Evolutionary conservation across 2,113 vertebrate genomes (phyloP).

Genomic region (Phylloscopus trochilus): DNA sequence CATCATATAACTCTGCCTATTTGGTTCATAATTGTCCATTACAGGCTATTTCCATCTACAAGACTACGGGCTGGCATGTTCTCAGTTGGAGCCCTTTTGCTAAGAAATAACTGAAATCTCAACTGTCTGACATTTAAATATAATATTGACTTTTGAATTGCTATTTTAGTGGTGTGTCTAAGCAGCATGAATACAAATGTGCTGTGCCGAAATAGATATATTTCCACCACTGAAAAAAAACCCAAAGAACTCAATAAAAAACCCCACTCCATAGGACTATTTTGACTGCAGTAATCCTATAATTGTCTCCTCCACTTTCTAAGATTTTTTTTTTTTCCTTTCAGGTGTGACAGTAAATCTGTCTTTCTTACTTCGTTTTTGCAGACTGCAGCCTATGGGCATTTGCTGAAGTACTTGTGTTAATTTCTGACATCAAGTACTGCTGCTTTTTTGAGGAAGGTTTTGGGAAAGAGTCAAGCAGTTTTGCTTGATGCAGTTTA

Average conservation of each 20-base stretch:
- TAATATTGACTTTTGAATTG: conserved; percentile 8
- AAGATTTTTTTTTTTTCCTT: neutral
- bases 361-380: neutral
- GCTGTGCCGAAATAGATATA: neutral
- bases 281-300: neutral
- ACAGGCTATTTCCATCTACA: neutral
- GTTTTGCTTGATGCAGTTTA: neutral
- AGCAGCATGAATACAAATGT: neutral
- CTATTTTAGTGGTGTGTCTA: neutral
- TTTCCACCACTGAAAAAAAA: neutral
- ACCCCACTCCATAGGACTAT: rapidly evolving
- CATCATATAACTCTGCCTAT: neutral
- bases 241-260: neutral
- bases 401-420: neutral
- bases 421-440: neutral
- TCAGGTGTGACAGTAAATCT: neutral
- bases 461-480: neutral
- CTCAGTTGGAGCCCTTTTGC: neutral
- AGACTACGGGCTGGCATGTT: neutral
- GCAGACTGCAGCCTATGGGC: neutral
- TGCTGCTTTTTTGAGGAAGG: neutral
- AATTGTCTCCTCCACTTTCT: neutral
- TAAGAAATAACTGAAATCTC: neutral
- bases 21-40: neutral
- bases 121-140: neutral